phyloP scores from a whole-genome alignment of 1,140 invertebrate species.

The Brachionus koreanus region DNA sequence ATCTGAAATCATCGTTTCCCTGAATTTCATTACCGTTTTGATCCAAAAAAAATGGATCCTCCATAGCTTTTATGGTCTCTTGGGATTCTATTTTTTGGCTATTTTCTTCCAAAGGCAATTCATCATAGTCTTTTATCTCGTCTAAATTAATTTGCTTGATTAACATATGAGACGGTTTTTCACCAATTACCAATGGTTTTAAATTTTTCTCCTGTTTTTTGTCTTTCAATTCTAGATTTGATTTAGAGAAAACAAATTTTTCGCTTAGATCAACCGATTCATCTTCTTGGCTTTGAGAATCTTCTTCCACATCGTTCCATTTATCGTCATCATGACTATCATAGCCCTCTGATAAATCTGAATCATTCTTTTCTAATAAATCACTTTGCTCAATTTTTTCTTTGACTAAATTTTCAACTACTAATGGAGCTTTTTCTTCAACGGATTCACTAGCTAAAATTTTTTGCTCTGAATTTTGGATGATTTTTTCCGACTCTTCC shows the following conservation, averaged over 20 bases:
- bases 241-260: background rate
- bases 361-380: background rate
- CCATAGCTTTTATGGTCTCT: background rate
- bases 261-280: background rate
- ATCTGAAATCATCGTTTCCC: background rate
- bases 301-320: background rate
- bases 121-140: constrained; percentile 3
- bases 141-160: constrained; percentile 41
- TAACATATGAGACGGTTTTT: constrained; percentile 6
- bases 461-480: background rate
- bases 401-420: background rate
- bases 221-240: constrained; percentile 2
- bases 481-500: background rate
- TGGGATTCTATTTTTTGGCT: background rate
- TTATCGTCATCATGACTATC: constrained; percentile 38
- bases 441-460: too few relatives aligned
- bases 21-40: constrained; percentile 42
- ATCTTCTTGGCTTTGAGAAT: background rate
- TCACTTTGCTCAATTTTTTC: background rate
- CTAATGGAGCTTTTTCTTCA: too few relatives aligned
- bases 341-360: background rate
- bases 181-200: constrained; percentile 23
- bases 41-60: constrained; percentile 42
- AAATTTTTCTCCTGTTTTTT: background rate
- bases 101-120: background rate